Evolutionary conservation across 2,888 invertebrate genomes (phyloP).

Genomic region (Mesorhabditis sp.): DNA sequence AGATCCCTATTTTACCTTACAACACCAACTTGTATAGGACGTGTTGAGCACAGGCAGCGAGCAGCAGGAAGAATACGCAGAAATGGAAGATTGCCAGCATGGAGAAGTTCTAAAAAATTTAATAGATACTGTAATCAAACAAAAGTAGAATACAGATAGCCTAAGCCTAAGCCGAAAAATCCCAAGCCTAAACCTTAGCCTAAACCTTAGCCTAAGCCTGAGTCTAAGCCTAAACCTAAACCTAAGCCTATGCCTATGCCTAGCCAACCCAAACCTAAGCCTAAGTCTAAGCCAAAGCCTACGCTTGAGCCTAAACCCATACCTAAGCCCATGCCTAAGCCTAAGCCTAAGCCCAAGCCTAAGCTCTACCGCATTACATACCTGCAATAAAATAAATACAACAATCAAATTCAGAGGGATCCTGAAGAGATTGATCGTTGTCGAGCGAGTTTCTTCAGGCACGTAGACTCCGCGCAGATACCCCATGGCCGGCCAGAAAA

Average conservation of each 20-base stretch:
- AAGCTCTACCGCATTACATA: too few species aligned
- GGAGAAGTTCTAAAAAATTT: constrained; percentile 54
- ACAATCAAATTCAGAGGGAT: constrained; percentile 63
- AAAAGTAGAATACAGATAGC: background rate
- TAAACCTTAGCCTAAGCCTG: too few species aligned
- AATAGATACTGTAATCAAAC: background rate
- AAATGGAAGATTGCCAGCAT: constrained; percentile 61
- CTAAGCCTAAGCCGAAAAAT: too few species aligned
- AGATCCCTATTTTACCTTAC: background rate
- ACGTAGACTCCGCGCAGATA: constrained; percentile 61
- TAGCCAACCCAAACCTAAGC: too few species aligned
- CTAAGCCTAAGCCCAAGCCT: too few species aligned
- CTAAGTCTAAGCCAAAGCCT: too few species aligned
- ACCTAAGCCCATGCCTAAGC: too few species aligned
- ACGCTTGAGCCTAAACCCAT: too few species aligned
- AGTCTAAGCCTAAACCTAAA: too few species aligned
- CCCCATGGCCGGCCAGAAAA: constrained; percentile 64
- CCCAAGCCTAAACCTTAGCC: too few species aligned
- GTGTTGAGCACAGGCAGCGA: constrained; percentile 56
- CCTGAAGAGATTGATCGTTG: constrained; percentile 63
- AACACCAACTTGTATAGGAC: constrained; percentile 32
- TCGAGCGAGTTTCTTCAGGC: constrained; percentile 63
- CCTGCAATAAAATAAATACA: constrained; percentile 61
- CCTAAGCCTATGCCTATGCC: too few species aligned
- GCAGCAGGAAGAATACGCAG: constrained; percentile 60